A percentile compares a stretch with the other conserved stretches of the same genome.
Conservation (phyloP, 2,888 invertebrate species). For the Neelides folsomi region DNA sequence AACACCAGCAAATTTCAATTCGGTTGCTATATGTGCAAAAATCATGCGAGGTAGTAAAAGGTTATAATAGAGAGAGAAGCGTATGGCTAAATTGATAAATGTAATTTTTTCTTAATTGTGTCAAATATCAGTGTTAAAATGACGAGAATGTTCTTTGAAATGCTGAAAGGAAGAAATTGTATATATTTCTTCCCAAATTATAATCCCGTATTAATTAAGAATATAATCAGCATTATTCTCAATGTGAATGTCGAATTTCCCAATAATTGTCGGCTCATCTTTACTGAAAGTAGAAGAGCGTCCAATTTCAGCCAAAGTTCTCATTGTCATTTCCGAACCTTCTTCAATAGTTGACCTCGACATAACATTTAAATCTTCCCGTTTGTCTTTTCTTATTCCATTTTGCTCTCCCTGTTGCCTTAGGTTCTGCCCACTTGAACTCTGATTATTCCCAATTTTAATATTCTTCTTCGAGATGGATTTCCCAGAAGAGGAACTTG, state of each 20-base stretch:
- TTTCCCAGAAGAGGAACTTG: neutral
- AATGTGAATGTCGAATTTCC: constrained; percentile 22
- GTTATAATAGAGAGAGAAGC: no score
- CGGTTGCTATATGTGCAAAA: no score
- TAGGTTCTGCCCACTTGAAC: neutral
- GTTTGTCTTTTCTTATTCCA: neutral
- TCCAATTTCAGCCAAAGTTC: constrained; percentile 41
- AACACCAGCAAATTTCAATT: no score
- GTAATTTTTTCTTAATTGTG: no score
- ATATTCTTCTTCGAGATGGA: constrained; percentile 1
- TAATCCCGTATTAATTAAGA: no score
- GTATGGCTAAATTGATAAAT: no score
- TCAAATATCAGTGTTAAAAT: no score
- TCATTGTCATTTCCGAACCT: constrained; percentile 35
- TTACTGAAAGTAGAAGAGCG: constrained; percentile 62
- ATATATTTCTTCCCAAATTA: no score
- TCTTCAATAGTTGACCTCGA: constrained; percentile 30
- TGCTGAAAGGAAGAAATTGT: no score
- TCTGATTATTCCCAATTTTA: neutral
- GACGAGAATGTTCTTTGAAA: no score
- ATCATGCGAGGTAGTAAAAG: no score
- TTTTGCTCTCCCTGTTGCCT: neutral
- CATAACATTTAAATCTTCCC: constrained; percentile 15
- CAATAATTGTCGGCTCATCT: constrained; percentile 54
- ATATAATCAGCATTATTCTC: neutral